phyloP scores from a whole-genome alignment of 2,113 vertebrate genomes.

The Cavia aperea region DNA sequence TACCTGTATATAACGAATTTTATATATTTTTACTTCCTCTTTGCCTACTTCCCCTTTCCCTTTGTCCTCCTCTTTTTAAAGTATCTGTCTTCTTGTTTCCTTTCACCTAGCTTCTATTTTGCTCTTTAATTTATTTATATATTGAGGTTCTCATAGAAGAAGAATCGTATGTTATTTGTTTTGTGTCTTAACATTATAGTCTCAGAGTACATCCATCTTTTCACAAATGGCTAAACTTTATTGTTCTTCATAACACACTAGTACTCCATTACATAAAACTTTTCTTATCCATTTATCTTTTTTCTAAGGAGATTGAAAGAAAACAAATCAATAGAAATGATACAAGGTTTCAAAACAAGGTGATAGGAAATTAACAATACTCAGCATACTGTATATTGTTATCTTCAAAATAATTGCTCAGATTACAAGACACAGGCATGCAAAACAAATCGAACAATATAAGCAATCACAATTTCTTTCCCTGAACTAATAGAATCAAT shows the following conservation, averaged over 20 bases:
- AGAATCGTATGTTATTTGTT: neutral
- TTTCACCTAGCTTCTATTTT: neutral
- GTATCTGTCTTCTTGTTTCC: neutral
- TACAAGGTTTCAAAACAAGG: too few species aligned
- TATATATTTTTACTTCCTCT: neutral
- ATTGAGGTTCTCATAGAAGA: neutral
- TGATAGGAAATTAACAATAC: too few species aligned
- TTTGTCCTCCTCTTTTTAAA: neutral
- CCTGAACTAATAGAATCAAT: too few species aligned
- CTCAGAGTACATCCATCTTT: neutral
- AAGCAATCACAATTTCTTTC: too few species aligned
- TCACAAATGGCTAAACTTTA: neutral
- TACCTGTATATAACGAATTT: neutral
- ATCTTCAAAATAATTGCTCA: too few species aligned
- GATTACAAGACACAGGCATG: too few species aligned
- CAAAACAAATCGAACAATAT: too few species aligned
- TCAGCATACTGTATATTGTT: too few species aligned
- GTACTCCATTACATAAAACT: neutral
- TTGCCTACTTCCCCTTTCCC: neutral
- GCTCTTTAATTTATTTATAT: neutral
- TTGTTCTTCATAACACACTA: neutral
- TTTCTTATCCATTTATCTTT: neutral
- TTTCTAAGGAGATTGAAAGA: too few species aligned
- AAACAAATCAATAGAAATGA: too few species aligned
- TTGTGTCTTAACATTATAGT: neutral